Evolutionary conservation across 2,797 vertebrate species (phyloP).

Genomic region (Poliocrania exsul): DNA sequence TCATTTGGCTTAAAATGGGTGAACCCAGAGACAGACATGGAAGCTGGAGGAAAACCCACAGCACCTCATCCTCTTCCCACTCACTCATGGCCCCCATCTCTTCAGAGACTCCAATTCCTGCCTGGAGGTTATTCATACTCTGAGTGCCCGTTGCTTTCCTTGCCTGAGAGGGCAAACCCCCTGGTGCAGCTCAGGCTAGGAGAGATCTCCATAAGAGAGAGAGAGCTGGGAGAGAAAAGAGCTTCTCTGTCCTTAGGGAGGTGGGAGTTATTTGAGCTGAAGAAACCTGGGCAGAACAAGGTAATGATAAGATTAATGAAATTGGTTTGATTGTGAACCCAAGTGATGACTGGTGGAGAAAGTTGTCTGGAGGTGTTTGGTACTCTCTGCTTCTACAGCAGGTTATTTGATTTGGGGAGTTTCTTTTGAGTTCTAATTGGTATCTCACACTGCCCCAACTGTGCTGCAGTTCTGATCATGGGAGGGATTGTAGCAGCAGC

Average conservation of each 20-base stretch:
- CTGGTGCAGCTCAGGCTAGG: not conserved
- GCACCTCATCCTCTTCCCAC: not conserved
- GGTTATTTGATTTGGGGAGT: accelerated
- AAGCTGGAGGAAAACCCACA: not conserved
- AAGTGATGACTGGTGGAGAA: not conserved
- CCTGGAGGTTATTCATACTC: not conserved
- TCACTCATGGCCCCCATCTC: accelerated
- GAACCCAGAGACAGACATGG: not conserved
- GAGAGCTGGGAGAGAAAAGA: not conserved
- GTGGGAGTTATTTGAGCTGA: not conserved
- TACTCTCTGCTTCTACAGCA: not conserved
- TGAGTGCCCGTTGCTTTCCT: not conserved
- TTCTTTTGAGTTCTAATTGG: not conserved
- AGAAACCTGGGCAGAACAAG: not conserved
- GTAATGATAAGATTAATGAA: not conserved
- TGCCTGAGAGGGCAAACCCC: not conserved
- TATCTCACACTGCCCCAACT: not conserved
- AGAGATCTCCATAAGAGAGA: not conserved
- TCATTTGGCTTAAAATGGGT: not conserved
- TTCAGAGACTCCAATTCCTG: not conserved
- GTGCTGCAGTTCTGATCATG: not conserved
- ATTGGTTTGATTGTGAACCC: not conserved
- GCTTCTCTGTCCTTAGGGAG: not conserved
- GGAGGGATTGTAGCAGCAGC: not conserved
- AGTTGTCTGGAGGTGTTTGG: not conserved